Conservation (phyloP, 2,888 invertebrate genomes). For the Blastobasis adustella region DNA sequence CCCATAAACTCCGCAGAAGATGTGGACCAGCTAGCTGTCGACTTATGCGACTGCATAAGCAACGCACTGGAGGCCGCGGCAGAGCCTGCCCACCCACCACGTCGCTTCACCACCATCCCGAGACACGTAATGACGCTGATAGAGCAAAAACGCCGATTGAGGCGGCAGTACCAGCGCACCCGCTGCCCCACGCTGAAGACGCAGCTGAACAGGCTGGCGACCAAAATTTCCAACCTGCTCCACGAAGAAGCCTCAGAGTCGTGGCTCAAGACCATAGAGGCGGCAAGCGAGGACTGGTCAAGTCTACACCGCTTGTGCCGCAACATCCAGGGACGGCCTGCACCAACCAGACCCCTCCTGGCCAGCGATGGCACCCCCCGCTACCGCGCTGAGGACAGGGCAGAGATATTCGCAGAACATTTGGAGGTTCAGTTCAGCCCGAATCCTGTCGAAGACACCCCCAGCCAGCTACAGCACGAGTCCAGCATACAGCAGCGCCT, state of each 20-base stretch:
- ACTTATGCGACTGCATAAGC: background rate
- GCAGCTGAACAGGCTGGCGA: background rate
- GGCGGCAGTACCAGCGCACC: constrained; percentile 1
- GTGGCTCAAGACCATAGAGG: constrained; percentile 1
- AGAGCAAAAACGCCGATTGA: background rate
- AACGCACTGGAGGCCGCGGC: background rate
- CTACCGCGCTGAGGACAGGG: constrained; percentile 7
- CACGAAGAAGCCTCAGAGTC: background rate
- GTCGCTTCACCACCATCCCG: background rate
- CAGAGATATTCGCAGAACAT: constrained; percentile 3
- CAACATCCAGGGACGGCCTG: background rate
- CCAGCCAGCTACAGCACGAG: background rate
- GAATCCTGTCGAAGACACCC: background rate
- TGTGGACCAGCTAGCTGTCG: background rate
- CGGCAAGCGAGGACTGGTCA: background rate
- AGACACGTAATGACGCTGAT: background rate
- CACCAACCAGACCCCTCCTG: constrained; percentile 1
- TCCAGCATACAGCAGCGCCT: background rate
- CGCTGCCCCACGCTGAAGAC: constrained; percentile 2
- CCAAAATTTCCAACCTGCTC: background rate
- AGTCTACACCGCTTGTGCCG: constrained; percentile 1
- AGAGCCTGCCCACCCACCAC: background rate
- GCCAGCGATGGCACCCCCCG: background rate
- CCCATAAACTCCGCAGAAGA: background rate
- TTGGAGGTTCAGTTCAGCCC: constrained; percentile 7